Conservation (phyloP, 2,888 invertebrate genomes). For the Digitonthophagus gazella region DNA sequence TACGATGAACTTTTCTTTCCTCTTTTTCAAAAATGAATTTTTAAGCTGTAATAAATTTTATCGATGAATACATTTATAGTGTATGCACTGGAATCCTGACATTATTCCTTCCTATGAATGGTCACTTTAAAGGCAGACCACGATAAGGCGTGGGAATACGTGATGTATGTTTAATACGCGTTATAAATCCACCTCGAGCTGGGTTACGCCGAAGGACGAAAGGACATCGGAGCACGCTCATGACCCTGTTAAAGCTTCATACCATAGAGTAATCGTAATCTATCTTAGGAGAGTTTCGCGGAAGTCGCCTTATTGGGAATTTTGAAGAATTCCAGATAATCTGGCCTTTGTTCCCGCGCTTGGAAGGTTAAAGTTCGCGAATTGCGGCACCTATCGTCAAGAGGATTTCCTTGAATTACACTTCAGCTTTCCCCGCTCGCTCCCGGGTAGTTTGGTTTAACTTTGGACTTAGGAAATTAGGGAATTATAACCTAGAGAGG, state of each 20-base stretch:
- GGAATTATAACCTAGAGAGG: neutral
- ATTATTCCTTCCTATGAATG: neutral
- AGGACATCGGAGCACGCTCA: no score
- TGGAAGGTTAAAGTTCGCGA: neutral
- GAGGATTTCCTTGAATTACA: neutral
- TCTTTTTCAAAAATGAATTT: neutral
- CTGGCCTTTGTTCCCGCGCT: neutral
- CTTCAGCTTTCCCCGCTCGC: neutral
- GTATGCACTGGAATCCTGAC: neutral
- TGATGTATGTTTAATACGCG: neutral
- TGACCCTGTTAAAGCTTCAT: no score
- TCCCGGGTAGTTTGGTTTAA: neutral
- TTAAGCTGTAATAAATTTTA: neutral
- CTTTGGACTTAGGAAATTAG: neutral
- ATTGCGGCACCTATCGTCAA: neutral
- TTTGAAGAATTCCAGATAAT: neutral
- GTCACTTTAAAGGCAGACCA: neutral
- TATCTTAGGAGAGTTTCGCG: neutral
- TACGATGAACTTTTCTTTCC: neutral
- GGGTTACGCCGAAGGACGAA: no score
- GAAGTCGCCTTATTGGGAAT: neutral
- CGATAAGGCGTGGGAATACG: neutral
- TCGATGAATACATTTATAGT: neutral
- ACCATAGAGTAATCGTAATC: no score
- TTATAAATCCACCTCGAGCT: neutral